Evolutionary conservation across 2,113 vertebrate species (phyloP), one percentile per base, ranked within the genome.

Genomic region (Calidris pugnax): DNA sequence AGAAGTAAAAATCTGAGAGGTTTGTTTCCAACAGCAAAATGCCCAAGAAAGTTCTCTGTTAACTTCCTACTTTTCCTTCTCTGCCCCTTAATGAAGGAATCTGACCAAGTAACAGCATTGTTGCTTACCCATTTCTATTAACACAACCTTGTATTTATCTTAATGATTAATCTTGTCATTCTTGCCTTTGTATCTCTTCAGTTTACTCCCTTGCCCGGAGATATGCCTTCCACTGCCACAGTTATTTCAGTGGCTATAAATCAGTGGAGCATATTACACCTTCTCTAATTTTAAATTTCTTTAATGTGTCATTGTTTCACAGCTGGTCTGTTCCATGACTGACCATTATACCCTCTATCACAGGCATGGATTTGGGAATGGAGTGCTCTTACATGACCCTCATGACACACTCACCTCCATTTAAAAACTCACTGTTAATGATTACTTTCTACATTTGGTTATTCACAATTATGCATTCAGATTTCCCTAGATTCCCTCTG

Each of bases 81-180:
- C 7, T 28, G 21, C 4, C 33, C 3, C 21, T 26, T 3, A 3
- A 2, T 22, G 48, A 80, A 80, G 21, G 12, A 73, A 39, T 56
- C 24, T 67, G 39, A 66, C 2, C 2, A 1, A 41, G 10, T 27
- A 45, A 7, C 3, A 1, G 0, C 20, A 41, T 1, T 0, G 0
- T 30, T 35, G 4, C 7, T 86, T 43, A 37, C 39, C 51, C 33
- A 3, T 83, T 87, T 48, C 9, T 33, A 12, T 50, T 74, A 60
- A 35, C 4, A 43, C 1, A 43, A 51, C 2, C 4, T 41, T 66
- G 4, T 30, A 67, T 74, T 57, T 63, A 47, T 50, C 35, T 43
- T 62, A 50, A 48, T 19, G 8, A 51, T 18, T 51, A 24, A 39
- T 87, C 55, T 89, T 53, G 15, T 63, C 1, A 41, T 67, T 53